Evolutionary conservation across 2,113 vertebrate genomes (phyloP).

Genomic region (Phycodurus eques): DNA sequence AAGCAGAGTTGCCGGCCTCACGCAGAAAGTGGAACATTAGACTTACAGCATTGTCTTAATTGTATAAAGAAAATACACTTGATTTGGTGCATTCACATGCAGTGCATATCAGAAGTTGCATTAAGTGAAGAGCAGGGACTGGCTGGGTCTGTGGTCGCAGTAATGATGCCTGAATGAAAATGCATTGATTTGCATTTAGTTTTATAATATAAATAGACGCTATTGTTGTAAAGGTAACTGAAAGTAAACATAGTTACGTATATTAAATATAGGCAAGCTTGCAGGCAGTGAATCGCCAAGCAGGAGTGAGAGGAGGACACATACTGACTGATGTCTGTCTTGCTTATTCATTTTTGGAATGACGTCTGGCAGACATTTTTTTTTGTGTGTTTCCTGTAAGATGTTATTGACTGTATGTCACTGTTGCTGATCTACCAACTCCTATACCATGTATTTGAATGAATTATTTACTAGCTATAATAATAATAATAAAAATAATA

Average conservation of each 20-base stretch:
- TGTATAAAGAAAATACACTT: neutral
- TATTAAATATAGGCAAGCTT: neutral
- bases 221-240: neutral
- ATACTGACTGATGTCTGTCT: neutral
- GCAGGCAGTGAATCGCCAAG: neutral
- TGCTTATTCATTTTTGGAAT: neutral
- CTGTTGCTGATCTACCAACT: neutral
- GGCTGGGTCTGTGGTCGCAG: neutral
- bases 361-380: neutral
- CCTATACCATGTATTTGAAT: neutral
- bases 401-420: neutral
- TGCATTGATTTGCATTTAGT: neutral
- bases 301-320: neutral
- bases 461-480: neutral
- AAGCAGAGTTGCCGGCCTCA: constrained; percentile 4
- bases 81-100: neutral
- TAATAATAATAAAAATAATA: no score
- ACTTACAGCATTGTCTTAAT: constrained; percentile 1
- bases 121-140: neutral
- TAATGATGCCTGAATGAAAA: neutral
- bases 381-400: neutral
- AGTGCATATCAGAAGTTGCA: neutral
- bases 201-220: neutral
- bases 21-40: neutral
- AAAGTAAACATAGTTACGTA: neutral